Conservation (phyloP, 2,113 vertebrate genomes). For the Charadrius vociferus region DNA sequence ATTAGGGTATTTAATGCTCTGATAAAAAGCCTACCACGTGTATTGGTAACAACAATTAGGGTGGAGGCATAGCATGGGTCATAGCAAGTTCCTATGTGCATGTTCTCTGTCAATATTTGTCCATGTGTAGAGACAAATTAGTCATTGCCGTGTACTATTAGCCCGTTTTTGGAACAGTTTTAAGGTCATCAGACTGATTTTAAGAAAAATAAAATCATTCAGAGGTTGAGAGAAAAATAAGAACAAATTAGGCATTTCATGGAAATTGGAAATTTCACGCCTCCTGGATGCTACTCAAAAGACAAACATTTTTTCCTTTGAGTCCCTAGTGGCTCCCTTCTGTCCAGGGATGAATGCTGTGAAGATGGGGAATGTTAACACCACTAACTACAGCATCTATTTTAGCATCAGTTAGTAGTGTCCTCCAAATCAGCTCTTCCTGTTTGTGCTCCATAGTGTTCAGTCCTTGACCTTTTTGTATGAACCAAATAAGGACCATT, state of each 20-base stretch:
- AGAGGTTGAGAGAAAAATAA: neutral
- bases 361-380: neutral
- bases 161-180: neutral
- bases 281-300: rapidly evolving
- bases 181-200: neutral
- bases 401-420: neutral
- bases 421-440: neutral
- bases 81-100: neutral
- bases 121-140: neutral
- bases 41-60: neutral
- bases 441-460: neutral
- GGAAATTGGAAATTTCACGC: neutral
- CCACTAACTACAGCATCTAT: neutral
- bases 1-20: neutral
- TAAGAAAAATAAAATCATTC: neutral
- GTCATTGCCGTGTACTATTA: neutral
- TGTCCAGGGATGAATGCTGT: neutral
- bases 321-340: neutral
- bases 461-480: neutral
- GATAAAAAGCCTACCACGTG: neutral
- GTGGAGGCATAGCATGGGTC: neutral
- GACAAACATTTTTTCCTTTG: neutral
- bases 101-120: constrained; percentile 20
- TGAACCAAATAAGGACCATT: neutral
- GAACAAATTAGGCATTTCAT: neutral